Base-by-base conservation (phyloP, 2,113 vertebrate species). In the Prionailurus viverrinus region DNA sequence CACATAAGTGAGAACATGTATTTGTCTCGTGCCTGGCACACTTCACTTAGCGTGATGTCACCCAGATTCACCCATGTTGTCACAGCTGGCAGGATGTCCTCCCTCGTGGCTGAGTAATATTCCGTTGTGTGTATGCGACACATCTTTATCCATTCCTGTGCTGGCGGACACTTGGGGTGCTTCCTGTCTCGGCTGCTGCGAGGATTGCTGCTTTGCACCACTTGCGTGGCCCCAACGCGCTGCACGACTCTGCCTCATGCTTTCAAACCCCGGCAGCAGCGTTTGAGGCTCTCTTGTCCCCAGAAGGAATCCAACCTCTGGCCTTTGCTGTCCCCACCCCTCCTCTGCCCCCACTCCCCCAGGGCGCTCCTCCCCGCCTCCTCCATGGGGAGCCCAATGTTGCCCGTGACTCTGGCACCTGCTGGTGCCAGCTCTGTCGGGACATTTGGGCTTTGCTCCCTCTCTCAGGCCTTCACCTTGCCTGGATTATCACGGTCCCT, bases 391-490 rank as follows among this genome's bases (percentile, higher is more conserved):
- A 29, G 48, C 58, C 88, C 55, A 8, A 16, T 18, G 58, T 36
- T 21, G 19, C 5, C 23, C 16, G 61, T 31, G 71, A 78, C 61
- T 13, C 10, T 18, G 3, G 36, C 21, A 4, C 48, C 58, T 1
- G 2, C 8, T 69, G 0, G 0, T 0, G 16, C 33, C 61, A 61
- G 31, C 18, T 33, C 68, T 19, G 2, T 69, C 3, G 2, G 8
- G 61, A 27, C 23, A 2, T 7, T 45, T 18, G 63, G 73, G n/a
- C 53, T 71, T 18, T 16, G 55, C 48, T 68, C 45, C 33, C 7
- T 48, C 74, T 41, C 74, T 55, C 14, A 61, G 55, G 14, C n/a
- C n/a, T n/a, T 66, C 55, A 19, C 14, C 29, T 27, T 21, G 4
- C n/a, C 78, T 74, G 93, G 18, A 21, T 16, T 13, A 23, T 33